A percentile compares a stretch with the other conserved stretches of the same genome.
Conservation (phyloP, 2,797 vertebrate species). For the Catamblyrhynchus diadema region DNA sequence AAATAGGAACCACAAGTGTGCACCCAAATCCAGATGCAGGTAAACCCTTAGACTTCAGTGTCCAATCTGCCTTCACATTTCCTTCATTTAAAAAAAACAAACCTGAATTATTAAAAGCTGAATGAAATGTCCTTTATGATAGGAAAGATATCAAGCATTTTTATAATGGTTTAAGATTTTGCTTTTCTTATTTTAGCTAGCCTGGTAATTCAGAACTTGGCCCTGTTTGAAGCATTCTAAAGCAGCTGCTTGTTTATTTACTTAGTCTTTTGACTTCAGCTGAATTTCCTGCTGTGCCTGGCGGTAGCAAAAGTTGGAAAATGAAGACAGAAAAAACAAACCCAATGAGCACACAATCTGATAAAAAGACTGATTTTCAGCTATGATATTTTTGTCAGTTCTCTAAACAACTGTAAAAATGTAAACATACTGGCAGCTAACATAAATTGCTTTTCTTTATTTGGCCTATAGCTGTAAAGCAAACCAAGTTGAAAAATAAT, state of each 20-base stretch:
- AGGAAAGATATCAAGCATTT: neutral
- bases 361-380: neutral
- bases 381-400: neutral
- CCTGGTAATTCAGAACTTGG: neutral
- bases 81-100: neutral
- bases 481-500: neutral
- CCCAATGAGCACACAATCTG: neutral
- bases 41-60: neutral
- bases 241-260: constrained; percentile 38
- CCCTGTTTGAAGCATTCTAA: neutral
- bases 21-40: neutral
- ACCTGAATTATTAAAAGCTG: neutral
- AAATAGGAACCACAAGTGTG: neutral
- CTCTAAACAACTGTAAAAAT: neutral
- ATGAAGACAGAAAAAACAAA: constrained; percentile 39
- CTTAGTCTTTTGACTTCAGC: constrained; percentile 13
- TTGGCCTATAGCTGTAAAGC: neutral
- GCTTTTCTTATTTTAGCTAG: neutral
- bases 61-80: neutral
- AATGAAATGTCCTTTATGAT: neutral
- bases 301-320: neutral
- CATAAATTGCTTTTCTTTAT: neutral
- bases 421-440: neutral
- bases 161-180: neutral
- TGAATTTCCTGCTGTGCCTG: constrained; percentile 6